phyloP scores from a whole-genome alignment of 2,888 invertebrate genomes.

The Tenthredo notha region DNA sequence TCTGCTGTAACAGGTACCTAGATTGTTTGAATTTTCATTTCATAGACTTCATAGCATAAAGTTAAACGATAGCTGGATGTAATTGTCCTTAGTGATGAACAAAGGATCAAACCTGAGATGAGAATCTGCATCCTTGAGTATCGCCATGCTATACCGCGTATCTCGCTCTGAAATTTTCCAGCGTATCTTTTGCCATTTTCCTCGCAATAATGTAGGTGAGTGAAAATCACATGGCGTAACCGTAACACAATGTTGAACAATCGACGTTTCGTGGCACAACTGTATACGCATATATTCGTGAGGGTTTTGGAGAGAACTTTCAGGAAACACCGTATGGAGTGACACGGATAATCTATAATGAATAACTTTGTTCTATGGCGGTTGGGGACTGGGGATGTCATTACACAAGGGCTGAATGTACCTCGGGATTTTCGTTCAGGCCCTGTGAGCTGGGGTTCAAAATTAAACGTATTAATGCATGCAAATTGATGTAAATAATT shows the following conservation, averaged over 20 bases:
- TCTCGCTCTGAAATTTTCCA: background rate
- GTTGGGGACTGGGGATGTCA: conserved; percentile 2
- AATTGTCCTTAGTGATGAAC: conserved; percentile 33
- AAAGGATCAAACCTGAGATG: conserved; percentile 37
- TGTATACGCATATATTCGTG: background rate
- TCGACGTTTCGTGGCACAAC: background rate
- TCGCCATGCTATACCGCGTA: background rate
- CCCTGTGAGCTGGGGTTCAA: conserved; percentile 31
- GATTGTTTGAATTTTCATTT: background rate
- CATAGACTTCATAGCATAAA: background rate
- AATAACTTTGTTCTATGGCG: conserved; percentile 17
- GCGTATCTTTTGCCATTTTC: background rate
- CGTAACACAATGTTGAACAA: background rate
- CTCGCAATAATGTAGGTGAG: background rate
- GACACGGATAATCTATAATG: conserved; percentile 24
- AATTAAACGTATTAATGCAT: conserved; percentile 39
- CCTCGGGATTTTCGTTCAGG: conserved; percentile 16
- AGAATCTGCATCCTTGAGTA: conserved; percentile 20
- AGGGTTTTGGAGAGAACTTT: background rate
- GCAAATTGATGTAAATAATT: conserved; percentile 44
- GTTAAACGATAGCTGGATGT: background rate
- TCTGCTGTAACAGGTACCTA: background rate
- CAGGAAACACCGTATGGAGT: conserved; percentile 27
- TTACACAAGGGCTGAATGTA: conserved; percentile 26
- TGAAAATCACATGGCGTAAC: background rate